A percentile compares a stretch with the other conserved stretches of the same genome.
Conservation (phyloP, 2,113 vertebrate species). For the Oceanodroma tethys region DNA sequence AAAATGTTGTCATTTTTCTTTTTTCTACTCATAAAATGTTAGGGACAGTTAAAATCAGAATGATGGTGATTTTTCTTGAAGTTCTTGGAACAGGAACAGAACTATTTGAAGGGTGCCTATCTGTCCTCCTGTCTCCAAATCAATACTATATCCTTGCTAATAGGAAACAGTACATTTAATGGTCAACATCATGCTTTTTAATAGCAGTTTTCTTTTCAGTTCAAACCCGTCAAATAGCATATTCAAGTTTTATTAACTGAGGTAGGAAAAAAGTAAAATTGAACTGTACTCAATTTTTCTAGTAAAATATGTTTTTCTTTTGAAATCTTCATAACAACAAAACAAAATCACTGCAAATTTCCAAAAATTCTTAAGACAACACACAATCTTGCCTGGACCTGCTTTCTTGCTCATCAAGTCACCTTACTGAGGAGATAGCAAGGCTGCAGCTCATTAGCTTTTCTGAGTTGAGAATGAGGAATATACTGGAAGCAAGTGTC, state of each 20-base stretch:
- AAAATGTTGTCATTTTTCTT: neutral
- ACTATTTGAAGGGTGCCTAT: neutral
- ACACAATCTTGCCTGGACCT: neutral
- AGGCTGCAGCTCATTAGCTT: neutral
- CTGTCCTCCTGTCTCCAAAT: neutral
- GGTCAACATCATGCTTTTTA: neutral
- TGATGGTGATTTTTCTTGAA: neutral
- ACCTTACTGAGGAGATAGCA: neutral
- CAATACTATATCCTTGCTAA: neutral
- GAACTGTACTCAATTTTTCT: neutral
- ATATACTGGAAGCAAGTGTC: neutral
- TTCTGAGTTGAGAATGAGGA: neutral
- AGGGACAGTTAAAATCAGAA: neutral
- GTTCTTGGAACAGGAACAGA: neutral
- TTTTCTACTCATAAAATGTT: neutral
- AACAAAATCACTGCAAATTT: neutral
- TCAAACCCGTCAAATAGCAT: neutral
- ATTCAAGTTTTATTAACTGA: neutral
- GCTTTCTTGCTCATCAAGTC: neutral
- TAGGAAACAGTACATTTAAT: neutral
- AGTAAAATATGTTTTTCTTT: neutral
- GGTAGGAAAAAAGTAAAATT: neutral
- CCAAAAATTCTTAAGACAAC: neutral
- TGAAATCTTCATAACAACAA: neutral
- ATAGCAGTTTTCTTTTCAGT: neutral